Percentiles rank a stretch among this genome's conserved stretches.
Conservation (phyloP, 1,140 invertebrate genomes). For the Thalassaphorura encarpata region DNA sequence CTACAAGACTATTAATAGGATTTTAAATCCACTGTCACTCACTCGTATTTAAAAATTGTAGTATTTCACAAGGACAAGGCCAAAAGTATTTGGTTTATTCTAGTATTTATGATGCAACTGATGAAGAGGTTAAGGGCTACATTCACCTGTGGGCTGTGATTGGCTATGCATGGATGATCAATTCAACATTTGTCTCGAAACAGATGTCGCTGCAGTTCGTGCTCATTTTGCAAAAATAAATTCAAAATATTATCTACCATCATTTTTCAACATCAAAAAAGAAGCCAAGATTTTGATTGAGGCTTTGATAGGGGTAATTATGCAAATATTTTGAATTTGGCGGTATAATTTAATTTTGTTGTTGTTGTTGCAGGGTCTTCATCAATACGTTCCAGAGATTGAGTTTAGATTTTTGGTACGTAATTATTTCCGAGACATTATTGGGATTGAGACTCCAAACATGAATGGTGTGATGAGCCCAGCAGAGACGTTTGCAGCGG, state of each 20-base stretch:
- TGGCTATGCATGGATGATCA: background rate
- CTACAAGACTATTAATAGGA: too few species aligned
- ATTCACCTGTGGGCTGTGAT: conserved; percentile 1
- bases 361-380: too few species aligned
- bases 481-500: background rate
- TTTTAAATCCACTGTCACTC: too few species aligned
- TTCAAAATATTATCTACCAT: background rate
- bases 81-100: too few species aligned
- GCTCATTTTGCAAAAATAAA: background rate
- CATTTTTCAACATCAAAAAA: background rate
- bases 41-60: too few species aligned
- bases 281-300: background rate
- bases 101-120: background rate
- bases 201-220: background rate
- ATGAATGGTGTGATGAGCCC: background rate
- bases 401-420: background rate
- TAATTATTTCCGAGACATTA: background rate
- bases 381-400: background rate
- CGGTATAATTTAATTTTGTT: too few species aligned
- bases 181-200: background rate
- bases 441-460: background rate
- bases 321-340: too few species aligned
- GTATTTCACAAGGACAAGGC: too few species aligned
- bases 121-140: background rate
- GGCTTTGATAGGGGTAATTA: background rate